A percentile compares a stretch with the other conserved stretches of the same genome.
phyloP scores from a whole-genome alignment of 2,888 invertebrate genomes.

The Aleiodes testaceus region DNA sequence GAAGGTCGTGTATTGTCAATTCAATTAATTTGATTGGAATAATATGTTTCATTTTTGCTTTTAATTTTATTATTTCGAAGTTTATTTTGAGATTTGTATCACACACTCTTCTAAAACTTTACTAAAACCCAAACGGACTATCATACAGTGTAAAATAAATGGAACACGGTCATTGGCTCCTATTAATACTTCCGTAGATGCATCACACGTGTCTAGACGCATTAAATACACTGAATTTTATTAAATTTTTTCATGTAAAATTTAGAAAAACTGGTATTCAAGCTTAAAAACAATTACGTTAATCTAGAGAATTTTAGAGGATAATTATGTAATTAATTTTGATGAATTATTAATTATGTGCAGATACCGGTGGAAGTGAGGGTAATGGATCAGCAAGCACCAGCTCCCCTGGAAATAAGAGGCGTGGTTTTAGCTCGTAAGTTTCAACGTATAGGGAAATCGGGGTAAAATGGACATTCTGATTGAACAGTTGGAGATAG shows the following conservation, averaged over 20 bases:
- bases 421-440: slow-evolving; percentile 90
- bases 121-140: slow-evolving; percentile 15
- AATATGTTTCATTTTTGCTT: neutral
- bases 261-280: slow-evolving; percentile 14
- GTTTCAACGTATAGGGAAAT: too few relatives aligned
- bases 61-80: neutral
- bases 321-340: slow-evolving; percentile 7
- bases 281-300: neutral
- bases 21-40: slow-evolving; percentile 5
- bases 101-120: slow-evolving; percentile 4
- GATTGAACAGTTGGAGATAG: too few relatives aligned
- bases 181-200: slow-evolving; percentile 40
- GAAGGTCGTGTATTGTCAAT: neutral
- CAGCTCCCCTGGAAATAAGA: slow-evolving; percentile 89
- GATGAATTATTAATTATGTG: slow-evolving; percentile 58
- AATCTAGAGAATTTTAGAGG: neutral
- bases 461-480: too few relatives aligned
- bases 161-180: slow-evolving; percentile 40
- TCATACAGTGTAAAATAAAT: slow-evolving; percentile 20
- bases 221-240: slow-evolving; percentile 13
- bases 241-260: slow-evolving; percentile 6
- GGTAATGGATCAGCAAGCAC: slow-evolving; percentile 76
- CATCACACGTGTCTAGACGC: slow-evolving; percentile 38
- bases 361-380: slow-evolving; percentile 81
- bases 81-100: slow-evolving; percentile 19